Base-by-base conservation (phyloP, 2,888 invertebrate genomes). In the Oconnorella tubifera region DNA sequence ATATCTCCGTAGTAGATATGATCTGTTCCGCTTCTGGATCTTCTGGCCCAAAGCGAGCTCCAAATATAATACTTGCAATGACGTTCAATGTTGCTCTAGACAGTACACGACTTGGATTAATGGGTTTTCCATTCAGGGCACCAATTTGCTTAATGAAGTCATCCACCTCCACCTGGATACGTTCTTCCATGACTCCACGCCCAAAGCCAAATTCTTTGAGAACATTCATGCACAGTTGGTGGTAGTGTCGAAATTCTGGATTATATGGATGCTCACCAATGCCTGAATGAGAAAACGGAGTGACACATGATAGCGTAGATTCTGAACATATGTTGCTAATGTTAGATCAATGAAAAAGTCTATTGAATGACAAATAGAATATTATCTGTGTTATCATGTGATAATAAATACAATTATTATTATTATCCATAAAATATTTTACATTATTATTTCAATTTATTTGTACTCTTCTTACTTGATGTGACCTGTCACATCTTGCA, bases 131-230 rank as follows among this genome's bases (percentile, higher is more conserved):
- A 33, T 56, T 33, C 31, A n/a, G 19, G 14, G 49, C n/a, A 27
- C 27, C 25, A 10, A 62, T 3, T n/a, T 25, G 32, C 23, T 33
- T 51, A 4, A 55, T 19, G 10, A 62, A 19, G 1, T 31, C 55
- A 3, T 62, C 62, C 19, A 62, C 33, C 48, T 62, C 62, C 19
- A 56, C 19, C 40, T 19, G 23, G 29, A 56, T 62, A 19, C 62
- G 32, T n/a, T 14, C 25, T 48, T 56, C 56, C 56, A 62, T 62
- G n/a, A 33, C 23, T 14, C 40, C 27, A 19, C 51, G 23, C 40
- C 62, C 62, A 23, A 62, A 62, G 23, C 62, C 62, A 10, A 62
- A 56, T 23, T 55, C 14, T 25, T 56, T 62, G 33, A 62, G 51
- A 19, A 56, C 40, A 31, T 10, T 27, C 1, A 62, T 33, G 3